phyloP scores from a whole-genome alignment of 2,888 invertebrate genomes.

The Leucophenga maculata region DNA sequence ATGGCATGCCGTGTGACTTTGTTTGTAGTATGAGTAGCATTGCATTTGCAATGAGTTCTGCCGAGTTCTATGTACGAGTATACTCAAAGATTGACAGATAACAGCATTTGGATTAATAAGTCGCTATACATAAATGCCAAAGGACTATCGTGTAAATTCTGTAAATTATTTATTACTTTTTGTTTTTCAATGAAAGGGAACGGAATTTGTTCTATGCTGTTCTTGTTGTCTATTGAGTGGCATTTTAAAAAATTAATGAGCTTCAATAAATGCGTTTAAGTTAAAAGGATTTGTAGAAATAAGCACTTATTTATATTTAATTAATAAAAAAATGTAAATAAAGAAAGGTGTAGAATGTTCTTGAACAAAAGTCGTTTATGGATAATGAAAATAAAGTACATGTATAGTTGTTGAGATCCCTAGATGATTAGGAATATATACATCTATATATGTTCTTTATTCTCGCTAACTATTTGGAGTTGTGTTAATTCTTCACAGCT shows the following conservation, averaged over 20 bases:
- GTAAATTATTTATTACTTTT: constrained; percentile 9
- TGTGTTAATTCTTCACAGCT: too few species aligned
- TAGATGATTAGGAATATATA: too few species aligned
- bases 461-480: too few species aligned
- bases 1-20: constrained; percentile 3
- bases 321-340: too few species aligned
- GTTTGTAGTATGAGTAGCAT: constrained; percentile 21
- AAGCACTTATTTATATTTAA: too few species aligned
- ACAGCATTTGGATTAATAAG: constrained; percentile 57
- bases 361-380: too few species aligned
- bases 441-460: too few species aligned
- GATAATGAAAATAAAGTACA: too few species aligned
- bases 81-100: constrained; percentile 50
- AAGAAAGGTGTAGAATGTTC: too few species aligned
- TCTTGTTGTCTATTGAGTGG: background rate
- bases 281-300: background rate
- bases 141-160: constrained; percentile 37
- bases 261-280: background rate
- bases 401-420: too few species aligned
- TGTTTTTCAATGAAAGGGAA: background rate
- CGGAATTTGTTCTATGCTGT: background rate
- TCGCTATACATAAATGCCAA: constrained; percentile 47
- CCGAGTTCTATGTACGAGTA: constrained; percentile 21
- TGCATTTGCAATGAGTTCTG: too few species aligned
- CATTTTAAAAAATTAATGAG: background rate